Base-by-base conservation (phyloP, 2,797 vertebrate genomes). In the Thripadectes ignobilis region DNA sequence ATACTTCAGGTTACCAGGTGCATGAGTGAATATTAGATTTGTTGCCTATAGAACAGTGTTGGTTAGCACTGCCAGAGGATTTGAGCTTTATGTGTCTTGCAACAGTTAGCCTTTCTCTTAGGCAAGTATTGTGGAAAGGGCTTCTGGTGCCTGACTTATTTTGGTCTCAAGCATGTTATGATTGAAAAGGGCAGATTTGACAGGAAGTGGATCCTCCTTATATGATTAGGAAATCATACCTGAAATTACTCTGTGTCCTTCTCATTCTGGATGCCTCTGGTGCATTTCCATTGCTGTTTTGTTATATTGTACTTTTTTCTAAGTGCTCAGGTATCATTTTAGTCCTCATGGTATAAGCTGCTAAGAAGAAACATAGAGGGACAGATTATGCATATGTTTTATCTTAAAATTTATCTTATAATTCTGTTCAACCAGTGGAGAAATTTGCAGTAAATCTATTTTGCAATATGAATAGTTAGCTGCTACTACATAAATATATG, bases 1-100 rank as follows among this genome's bases (percentile, higher is more conserved):
- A 22, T 9, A 32, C 10, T 27, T 58, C 48, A 52, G 12, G 14
- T 43, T 10, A 4, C 52, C 27, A 29, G 20, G 39, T 27, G 34
- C 43, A 48, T 0, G 0, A 77, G 38, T 24, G 9, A 71, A 43
- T 3, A 13, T 24, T 9, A 24, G 21, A 51, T 3, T 26, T 49
- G 20, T 62, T 36, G 36, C 20, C 38, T 62, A 17, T 6, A 39
- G 17, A 45, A 8, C 32, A 48, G 9, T 14, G 10, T 5, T 51
- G 14, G 11, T 49, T 39, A 73, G 38, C 26, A 17, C 18, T 30
- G 39, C 32, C 12, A 59, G 48, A 58, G 6, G 7, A 45, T 34
- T 49, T 83, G 21, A 29, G 9, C 22, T 67, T 66, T 41, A 34
- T 62, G 4, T 27, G 45, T 55, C 45, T 74, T 75, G 49, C 22